Evolutionary conservation across 2,888 invertebrate species (phyloP), one percentile per base, ranked within the genome.

Genomic region (Synergus japonicus): DNA sequence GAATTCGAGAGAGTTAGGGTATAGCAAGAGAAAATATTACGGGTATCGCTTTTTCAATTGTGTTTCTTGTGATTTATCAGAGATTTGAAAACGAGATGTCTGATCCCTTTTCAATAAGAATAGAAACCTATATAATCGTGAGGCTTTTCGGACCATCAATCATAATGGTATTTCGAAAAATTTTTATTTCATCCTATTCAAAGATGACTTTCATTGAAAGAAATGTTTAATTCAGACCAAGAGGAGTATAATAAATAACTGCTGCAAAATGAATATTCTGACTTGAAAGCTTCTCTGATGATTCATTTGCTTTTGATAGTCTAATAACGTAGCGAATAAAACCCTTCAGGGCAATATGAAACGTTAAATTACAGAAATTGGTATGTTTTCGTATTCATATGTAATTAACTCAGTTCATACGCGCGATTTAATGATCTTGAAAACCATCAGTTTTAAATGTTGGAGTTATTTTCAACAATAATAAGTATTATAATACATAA

Each of bases 261-360:
- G 9, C 65, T 37, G 18, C 29, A 22, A 44, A 46, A 46, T 46
- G 46, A 69, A 46, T 29, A 69, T 43, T 49, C 46, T 69, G 67
- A 69, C 29, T 69, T 69, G 67, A 69, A 69, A 69, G 67, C 67
- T 69, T 69, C 22, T 69, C 9, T 13, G 46, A 29, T 46, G 9
- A 69, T 69, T 69, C 46, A 69, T 44, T 69, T 65, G 37, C 37
- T 37, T 37, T 37, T 37, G 5, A 37, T 5, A 37, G 5, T 5
- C 15, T 49, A n/a, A 13, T 49, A 49, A 15, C 15, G 5, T 13
- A 29, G n/a, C 67, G 4, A 18, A 44, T 64, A 13, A 29, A 13
- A 0, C 7, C 7, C 0, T 54, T 54, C 2, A n/a, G n/a, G n/a
- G 2, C 8, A n/a, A 54, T 29, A 29, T n/a, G 8, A 10, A 8